Conservation (phyloP, 2,797 vertebrate genomes). For the Sciurus vulgaris region DNA sequence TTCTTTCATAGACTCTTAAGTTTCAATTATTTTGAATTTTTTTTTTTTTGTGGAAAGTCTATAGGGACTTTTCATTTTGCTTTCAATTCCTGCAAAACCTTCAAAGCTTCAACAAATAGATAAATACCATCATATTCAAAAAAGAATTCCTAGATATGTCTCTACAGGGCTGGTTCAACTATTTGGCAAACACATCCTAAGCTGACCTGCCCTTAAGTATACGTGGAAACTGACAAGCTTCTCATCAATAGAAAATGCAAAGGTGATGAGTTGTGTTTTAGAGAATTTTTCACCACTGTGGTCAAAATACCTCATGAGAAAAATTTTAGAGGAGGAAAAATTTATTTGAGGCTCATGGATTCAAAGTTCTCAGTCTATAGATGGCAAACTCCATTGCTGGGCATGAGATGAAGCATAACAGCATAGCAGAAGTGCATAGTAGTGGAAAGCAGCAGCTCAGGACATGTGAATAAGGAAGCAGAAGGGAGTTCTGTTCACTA, state of each 20-base stretch:
- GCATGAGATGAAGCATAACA: too few relatives aligned
- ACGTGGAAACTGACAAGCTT: background rate
- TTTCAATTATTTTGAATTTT: constrained; percentile 40
- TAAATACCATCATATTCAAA: background rate
- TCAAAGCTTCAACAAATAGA: constrained; percentile 11
- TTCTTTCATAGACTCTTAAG: background rate
- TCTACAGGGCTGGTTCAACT: background rate
- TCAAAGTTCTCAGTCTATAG: too few relatives aligned
- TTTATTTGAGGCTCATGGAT: too few relatives aligned
- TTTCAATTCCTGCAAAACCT: background rate
- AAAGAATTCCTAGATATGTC: background rate
- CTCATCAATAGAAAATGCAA: background rate
- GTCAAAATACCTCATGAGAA: too few relatives aligned
- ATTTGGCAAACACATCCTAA: background rate
- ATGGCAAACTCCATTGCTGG: too few relatives aligned
- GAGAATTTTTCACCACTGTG: too few relatives aligned
- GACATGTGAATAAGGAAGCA: too few relatives aligned
- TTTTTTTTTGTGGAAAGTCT: background rate
- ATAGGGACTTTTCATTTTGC: background rate
- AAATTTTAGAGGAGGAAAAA: too few relatives aligned
- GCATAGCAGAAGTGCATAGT: too few relatives aligned
- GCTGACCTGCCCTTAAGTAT: background rate
- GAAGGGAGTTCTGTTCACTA: too few relatives aligned
- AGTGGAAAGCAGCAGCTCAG: too few relatives aligned
- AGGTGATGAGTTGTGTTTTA: background rate